phyloP scores from a whole-genome alignment of 1,140 invertebrate genomes.

The Trichonephila clavata region DNA sequence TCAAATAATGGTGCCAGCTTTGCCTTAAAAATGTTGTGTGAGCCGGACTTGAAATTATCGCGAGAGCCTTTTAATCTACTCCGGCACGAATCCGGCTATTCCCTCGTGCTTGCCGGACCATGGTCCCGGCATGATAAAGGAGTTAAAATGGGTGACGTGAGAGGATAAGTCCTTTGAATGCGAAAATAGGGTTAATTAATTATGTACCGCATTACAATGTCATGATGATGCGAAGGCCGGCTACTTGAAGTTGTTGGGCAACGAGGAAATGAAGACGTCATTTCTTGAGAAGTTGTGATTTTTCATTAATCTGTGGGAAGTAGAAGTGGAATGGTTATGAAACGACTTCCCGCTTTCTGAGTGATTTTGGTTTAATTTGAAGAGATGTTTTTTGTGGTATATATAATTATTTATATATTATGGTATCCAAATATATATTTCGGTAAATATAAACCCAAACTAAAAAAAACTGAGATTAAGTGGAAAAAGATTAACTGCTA shows the following conservation, averaged over 20 bases:
- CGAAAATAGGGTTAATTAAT: slow-evolving; percentile 57
- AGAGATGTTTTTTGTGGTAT: no score
- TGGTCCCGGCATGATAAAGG: slow-evolving; percentile 52
- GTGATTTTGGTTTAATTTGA: no score
- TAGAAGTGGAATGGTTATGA: background rate
- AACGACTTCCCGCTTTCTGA: no score
- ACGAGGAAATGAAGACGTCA: background rate
- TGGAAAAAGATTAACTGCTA: no score
- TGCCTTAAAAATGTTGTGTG: slow-evolving; percentile 62
- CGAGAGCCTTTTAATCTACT: slow-evolving; percentile 51
- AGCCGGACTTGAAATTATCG: slow-evolving; percentile 45
- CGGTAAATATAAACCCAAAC: no score
- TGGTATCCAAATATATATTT: no score
- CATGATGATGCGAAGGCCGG: background rate
- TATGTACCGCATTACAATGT: slow-evolving; percentile 23
- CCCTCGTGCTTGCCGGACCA: slow-evolving; percentile 18
- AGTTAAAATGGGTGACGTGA: slow-evolving; percentile 37
- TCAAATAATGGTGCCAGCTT: slow-evolving; percentile 42
- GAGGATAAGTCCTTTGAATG: slow-evolving; percentile 24
- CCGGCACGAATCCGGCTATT: slow-evolving; percentile 21
- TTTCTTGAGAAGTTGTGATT: slow-evolving; percentile 5
- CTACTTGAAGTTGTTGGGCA: background rate
- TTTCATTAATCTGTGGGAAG: background rate
- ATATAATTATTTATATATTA: no score
- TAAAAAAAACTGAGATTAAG: no score